These are phyloP conservation scores for Elephantulus edwardii DNA, from an alignment of 2,113 vertebrate genomes.

Conservation along the genomic window DNA sequence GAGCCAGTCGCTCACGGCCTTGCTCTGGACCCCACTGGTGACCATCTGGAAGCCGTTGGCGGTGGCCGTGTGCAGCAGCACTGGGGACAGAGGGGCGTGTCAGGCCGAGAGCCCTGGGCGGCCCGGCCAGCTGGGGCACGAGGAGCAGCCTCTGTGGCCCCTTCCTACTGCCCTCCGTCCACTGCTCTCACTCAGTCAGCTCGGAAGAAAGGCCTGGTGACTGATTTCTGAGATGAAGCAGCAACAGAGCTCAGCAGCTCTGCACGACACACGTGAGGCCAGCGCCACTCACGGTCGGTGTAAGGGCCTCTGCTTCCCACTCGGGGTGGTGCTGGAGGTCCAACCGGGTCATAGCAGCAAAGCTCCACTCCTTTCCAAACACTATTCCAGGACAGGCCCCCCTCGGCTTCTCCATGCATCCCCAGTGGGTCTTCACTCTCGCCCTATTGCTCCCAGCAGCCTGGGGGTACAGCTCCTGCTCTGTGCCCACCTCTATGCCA, in stretches of 20 bases:
- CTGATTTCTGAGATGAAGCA: too few species aligned
- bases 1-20: conserved; percentile 96
- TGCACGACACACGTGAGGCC: too few species aligned
- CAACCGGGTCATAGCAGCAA: too few species aligned
- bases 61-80: conserved; percentile 95
- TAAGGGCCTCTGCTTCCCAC: too few species aligned
- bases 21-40: conserved; percentile 97
- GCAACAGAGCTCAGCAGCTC: too few species aligned
- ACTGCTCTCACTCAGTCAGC: not conserved
- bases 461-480: accelerated
- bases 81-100: conserved; percentile 75
- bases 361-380: too few species aligned
- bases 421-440: not conserved
- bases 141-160: accelerated
- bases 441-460: not conserved
- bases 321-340: too few species aligned
- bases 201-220: not conserved
- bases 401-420: not conserved
- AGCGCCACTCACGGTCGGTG: too few species aligned
- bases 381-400: too few species aligned
- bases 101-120: not conserved
- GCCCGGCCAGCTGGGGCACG: not conserved
- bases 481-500: too few species aligned
- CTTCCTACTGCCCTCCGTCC: not conserved
- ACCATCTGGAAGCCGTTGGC: conserved; percentile 99